Base-by-base conservation (phyloP, 2,888 invertebrate genomes). In the Pristionchus fissidentatus region DNA sequence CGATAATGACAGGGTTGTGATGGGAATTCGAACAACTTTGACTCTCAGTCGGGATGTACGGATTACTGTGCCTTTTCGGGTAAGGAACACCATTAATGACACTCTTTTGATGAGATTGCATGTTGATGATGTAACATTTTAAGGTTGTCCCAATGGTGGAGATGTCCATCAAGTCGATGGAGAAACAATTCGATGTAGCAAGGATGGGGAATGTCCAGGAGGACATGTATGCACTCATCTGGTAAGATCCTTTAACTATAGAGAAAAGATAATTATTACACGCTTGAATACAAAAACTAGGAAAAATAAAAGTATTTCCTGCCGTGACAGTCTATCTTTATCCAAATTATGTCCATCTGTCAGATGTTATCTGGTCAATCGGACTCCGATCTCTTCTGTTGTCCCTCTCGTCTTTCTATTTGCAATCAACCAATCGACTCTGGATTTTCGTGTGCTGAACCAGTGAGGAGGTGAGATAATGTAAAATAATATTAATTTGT, bases 11-110 rank as follows among this genome's bases (percentile, higher is more conserved):
- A 84, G 32, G 90, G 90, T 15, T 90, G 90, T 52, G 89, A 89
- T 49, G 90, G 89, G 22, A 90, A 90, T 80, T 86, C 87, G 41
- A 90, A 90, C 84, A 89, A 89, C 77, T 90, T 90, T 83, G 85
- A 81, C 38, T 86, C 86, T 22, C 86, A 89, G 49, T 66, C 85
- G 41, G 85, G 85, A 29, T 90, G 90, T 75, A 75, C 85, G n/a
- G 89, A 89, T 35, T 87, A 86, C 57, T 90, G 90, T 84, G 85
- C 83, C 13, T 83, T 85, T 22, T 83, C 86, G 10, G 89, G 87
- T 87, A 22, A 43, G 84, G 13, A 26, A n/a, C 29, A 26, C 26
- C 32, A 62, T 62, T 26, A 62, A 62, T 62, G 62, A 26, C 8
- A 13, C 32, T 19, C 26, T 22, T 49, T 41, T 32, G 26, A 55